These are phyloP conservation scores for Buphagus erythrorhynchus DNA, from an alignment of 2,797 vertebrate genomes.

Conservation along the genomic window DNA sequence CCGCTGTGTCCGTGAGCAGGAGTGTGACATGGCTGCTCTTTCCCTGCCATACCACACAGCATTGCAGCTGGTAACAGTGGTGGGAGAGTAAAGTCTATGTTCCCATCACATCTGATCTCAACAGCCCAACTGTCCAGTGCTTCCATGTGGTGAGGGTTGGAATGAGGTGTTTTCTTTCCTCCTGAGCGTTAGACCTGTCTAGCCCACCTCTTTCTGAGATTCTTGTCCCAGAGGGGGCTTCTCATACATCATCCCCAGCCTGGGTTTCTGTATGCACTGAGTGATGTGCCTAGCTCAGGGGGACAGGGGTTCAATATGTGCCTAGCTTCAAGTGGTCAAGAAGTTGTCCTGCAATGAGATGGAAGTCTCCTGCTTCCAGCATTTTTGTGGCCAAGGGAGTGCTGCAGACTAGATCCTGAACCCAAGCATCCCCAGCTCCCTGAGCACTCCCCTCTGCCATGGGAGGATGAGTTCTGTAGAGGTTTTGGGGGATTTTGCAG, in stretches of 20 bases:
- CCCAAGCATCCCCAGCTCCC: too few relatives aligned
- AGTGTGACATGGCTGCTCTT: rapidly evolving
- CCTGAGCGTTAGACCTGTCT: rapidly evolving
- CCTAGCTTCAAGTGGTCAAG: neutral
- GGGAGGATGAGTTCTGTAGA: rapidly evolving
- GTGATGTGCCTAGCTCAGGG: neutral
- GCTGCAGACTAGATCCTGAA: neutral
- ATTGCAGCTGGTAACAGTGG: neutral
- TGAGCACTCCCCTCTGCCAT: rapidly evolving
- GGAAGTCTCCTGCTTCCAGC: neutral
- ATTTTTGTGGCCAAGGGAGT: neutral
- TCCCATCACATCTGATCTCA: rapidly evolving
- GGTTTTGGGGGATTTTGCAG: neutral
- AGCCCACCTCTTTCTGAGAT: rapidly evolving
- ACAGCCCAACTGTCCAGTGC: rapidly evolving
- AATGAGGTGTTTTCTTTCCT: rapidly evolving
- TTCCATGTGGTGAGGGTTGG: rapidly evolving
- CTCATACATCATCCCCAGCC: rapidly evolving
- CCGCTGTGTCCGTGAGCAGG: rapidly evolving
- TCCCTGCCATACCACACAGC: rapidly evolving
- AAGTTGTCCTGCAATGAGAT: neutral
- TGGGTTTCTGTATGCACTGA: neutral
- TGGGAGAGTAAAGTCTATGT: neutral
- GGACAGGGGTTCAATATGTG: rapidly evolving
- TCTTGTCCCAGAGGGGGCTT: rapidly evolving